phyloP scores from a whole-genome alignment of 2,113 vertebrate species.

The Oreotrochilus melanogaster region DNA sequence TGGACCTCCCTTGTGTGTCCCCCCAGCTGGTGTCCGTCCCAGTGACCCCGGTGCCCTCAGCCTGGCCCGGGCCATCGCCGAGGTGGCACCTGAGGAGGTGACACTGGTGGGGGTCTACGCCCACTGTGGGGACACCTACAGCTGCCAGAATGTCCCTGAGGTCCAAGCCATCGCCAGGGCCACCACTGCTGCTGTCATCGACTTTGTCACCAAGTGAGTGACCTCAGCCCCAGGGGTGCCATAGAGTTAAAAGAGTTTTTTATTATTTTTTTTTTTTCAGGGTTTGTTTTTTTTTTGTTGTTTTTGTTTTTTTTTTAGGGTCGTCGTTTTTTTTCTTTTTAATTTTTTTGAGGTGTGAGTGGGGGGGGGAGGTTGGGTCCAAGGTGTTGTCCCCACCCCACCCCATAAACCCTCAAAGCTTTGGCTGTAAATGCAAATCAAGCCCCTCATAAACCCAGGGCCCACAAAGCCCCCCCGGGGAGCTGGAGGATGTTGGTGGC shows the following conservation, averaged over 20 bases:
- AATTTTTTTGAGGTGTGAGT: too few relatives aligned
- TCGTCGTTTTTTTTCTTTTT: too few relatives aligned
- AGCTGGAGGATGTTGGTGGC: neutral
- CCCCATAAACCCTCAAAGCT: neutral
- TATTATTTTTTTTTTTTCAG: too few relatives aligned
- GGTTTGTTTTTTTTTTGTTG: too few relatives aligned
- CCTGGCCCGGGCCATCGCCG: slow-evolving; percentile 74
- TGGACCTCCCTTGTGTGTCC: too few relatives aligned
- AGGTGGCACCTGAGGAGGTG: slow-evolving; percentile 46
- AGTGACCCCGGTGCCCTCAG: slow-evolving; percentile 69
- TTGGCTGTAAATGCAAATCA: neutral
- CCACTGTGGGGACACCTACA: slow-evolving; percentile 87
- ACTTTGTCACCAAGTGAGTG: slow-evolving; percentile 83
- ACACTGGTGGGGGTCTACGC: slow-evolving; percentile 82
- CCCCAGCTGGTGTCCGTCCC: slow-evolving; percentile 79
- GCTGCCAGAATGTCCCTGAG: slow-evolving; percentile 73
- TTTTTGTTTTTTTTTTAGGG: too few relatives aligned
- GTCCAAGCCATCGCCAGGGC: slow-evolving; percentile 79
- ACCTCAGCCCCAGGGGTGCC: neutral
- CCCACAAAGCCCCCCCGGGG: neutral
- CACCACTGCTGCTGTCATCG: slow-evolving; percentile 74
- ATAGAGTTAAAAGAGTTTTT: too few relatives aligned
- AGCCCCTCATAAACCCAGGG: neutral
- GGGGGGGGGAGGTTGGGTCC: neutral
- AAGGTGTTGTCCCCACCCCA: neutral